Conservation (phyloP, 2,797 vertebrate species). For the Triplophysa bombifrons region DNA sequence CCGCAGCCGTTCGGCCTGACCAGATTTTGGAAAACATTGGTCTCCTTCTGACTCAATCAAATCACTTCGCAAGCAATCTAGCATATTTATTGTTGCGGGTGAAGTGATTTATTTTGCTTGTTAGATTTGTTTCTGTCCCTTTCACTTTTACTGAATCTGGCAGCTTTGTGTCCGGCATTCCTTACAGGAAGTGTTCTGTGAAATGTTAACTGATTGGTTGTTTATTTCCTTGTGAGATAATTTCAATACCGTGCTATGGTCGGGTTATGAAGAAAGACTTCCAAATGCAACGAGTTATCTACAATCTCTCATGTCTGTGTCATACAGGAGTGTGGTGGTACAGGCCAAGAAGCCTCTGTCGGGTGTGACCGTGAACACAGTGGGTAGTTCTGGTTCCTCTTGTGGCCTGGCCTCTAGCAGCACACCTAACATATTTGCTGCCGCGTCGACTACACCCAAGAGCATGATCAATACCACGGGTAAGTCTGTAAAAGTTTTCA, state of each 20-base stretch:
- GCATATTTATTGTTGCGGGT: slow-evolving; percentile 9
- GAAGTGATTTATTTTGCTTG: slow-evolving; percentile 6
- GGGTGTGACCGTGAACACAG: slow-evolving; percentile 85
- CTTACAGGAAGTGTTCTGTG: not conserved
- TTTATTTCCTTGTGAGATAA: not conserved
- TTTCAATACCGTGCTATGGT: not conserved
- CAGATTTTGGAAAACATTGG: slow-evolving; percentile 11
- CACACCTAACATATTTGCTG: slow-evolving; percentile 90
- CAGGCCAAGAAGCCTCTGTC: slow-evolving; percentile 92
- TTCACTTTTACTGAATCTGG: not conserved
- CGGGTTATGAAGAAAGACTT: not conserved
- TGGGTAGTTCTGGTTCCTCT: slow-evolving; percentile 81
- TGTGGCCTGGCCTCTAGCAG: slow-evolving; percentile 82
- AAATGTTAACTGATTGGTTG: not conserved
- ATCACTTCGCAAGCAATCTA: slow-evolving; percentile 24
- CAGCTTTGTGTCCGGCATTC: not conserved
- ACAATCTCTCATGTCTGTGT: slow-evolving; percentile 21
- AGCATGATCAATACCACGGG: slow-evolving; percentile 99
- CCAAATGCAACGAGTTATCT: slow-evolving; percentile 4
- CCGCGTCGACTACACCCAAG: slow-evolving; percentile 89
- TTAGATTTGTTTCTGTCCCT: not conserved
- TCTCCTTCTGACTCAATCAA: not conserved
- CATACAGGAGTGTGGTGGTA: slow-evolving; percentile 90
- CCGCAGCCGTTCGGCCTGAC: slow-evolving; percentile 44
- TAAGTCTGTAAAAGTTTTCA: slow-evolving; percentile 60